These are phyloP conservation scores for Pycnomerus fuliginosus DNA, from an alignment of 2,888 invertebrate genomes.

Conservation along the genomic window DNA sequence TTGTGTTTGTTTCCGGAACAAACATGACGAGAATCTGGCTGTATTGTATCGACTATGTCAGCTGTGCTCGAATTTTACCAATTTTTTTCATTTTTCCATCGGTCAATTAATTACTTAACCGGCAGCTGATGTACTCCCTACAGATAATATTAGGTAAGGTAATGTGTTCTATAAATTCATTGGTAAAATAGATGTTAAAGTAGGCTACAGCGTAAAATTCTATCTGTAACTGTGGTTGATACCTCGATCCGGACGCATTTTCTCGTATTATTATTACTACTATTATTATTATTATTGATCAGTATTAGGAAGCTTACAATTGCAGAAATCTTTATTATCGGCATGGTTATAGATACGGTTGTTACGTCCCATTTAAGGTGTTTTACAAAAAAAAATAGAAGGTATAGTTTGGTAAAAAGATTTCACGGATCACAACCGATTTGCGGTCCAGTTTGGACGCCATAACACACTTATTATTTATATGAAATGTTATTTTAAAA, in stretches of 20 bases:
- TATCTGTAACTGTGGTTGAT: conserved; percentile 39
- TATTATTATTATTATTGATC: conserved; percentile 9
- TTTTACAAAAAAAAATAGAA: conserved; percentile 35
- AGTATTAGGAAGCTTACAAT: conserved; percentile 13
- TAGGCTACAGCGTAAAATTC: conserved; percentile 42
- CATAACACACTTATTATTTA: conserved; percentile 46
- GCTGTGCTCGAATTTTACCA: conserved; percentile 11
- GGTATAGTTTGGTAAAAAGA: conserved; percentile 42
- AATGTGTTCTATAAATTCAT: conserved; percentile 50
- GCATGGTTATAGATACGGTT: conserved; percentile 32
- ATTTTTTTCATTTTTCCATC: conserved; percentile 5
- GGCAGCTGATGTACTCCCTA: conserved; percentile 23
- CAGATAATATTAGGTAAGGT: conserved; percentile 38
- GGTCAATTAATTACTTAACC: not conserved
- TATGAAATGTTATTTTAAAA: conserved; percentile 51
- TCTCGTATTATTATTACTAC: not conserved
- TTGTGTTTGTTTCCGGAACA: conserved; percentile 35
- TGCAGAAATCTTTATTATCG: conserved; percentile 1
- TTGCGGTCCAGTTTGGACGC: conserved; percentile 33
- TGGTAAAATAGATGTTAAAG: conserved; percentile 50
- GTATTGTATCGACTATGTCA: conserved; percentile 28
- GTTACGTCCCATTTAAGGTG: conserved; percentile 31
- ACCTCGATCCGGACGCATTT: not conserved
- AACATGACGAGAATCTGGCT: conserved; percentile 41
- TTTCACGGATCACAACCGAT: conserved; percentile 29